Evolutionary conservation across 2,113 vertebrate species (phyloP).

Genomic region (Junco hyemalis): DNA sequence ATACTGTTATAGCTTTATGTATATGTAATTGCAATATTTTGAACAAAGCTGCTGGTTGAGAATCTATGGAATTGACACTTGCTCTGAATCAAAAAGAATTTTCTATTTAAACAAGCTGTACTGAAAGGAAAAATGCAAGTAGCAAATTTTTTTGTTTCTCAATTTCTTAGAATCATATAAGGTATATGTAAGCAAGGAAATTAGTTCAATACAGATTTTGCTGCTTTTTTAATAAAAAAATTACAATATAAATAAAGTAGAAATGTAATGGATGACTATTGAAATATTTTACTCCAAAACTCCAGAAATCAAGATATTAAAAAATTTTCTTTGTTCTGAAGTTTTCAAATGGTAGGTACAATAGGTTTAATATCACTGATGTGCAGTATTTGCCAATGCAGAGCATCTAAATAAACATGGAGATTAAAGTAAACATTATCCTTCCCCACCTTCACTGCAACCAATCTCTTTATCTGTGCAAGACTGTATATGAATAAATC

Average conservation of each 20-base stretch:
- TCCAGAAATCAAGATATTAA: not conserved
- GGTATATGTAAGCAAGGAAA: not conserved
- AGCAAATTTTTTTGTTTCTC: not conserved
- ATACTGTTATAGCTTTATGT: not conserved
- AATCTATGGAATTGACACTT: not conserved
- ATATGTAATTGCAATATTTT: not conserved
- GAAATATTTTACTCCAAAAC: not conserved
- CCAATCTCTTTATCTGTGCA: not conserved
- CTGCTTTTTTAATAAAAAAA: fast-evolving
- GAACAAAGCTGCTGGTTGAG: not conserved
- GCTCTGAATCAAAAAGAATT: not conserved
- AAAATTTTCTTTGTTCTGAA: not conserved
- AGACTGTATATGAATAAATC: not conserved
- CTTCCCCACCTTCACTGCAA: not conserved
- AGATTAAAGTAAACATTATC: not conserved
- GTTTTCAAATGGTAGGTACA: not conserved
- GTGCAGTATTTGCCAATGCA: not conserved
- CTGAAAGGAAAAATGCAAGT: not conserved
- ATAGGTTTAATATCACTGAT: not conserved
- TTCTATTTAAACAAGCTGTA: not conserved
- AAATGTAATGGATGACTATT: not conserved
- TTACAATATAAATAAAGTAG: not conserved
- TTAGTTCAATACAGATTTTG: not conserved
- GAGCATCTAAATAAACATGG: not conserved
- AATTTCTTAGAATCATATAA: not conserved